These are phyloP conservation scores for Pachypsylla venusta DNA, from an alignment of 1,140 invertebrate genomes.

Conservation along the genomic window DNA sequence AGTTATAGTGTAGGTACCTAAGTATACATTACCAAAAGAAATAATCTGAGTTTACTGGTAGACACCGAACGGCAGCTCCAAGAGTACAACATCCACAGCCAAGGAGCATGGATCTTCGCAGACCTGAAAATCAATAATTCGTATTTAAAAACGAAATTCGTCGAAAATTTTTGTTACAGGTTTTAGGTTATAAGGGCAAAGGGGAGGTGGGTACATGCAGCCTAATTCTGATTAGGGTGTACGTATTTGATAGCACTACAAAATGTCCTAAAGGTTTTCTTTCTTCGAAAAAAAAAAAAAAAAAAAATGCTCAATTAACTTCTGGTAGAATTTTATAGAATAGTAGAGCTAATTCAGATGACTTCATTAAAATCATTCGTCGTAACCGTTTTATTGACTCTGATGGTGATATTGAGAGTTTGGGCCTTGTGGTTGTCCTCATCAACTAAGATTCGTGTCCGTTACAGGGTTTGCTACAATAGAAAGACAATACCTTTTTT, in stretches of 20 bases:
- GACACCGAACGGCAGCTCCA: conserved; percentile 25
- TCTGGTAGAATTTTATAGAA: conserved; percentile 1
- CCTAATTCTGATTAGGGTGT: too few species aligned
- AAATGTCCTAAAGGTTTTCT: not conserved
- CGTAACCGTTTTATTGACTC: too few species aligned
- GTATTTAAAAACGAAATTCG: not conserved
- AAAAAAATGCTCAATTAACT: too few species aligned
- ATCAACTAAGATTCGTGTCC: not conserved
- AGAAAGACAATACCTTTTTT: conserved; percentile 24
- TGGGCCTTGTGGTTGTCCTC: too few species aligned
- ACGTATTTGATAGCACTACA: too few species aligned
- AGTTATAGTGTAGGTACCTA: too few species aligned
- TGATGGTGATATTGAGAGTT: too few species aligned
- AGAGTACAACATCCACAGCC: conserved; percentile 25
- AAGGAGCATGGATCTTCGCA: conserved; percentile 22
- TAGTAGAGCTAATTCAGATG: not conserved
- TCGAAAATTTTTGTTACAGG: too few species aligned
- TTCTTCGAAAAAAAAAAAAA: not conserved
- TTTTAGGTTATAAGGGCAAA: too few species aligned
- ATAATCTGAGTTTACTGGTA: conserved; percentile 22
- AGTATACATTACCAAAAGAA: too few species aligned
- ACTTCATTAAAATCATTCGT: too few species aligned
- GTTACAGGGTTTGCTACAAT: not conserved
- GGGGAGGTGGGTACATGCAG: too few species aligned
- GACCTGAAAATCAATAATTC: conserved; percentile 19